Evolutionary conservation across 2,888 invertebrate genomes (phyloP), one percentile per base, ranked within the genome.

Genomic region (Yponomeuta cagnagella): DNA sequence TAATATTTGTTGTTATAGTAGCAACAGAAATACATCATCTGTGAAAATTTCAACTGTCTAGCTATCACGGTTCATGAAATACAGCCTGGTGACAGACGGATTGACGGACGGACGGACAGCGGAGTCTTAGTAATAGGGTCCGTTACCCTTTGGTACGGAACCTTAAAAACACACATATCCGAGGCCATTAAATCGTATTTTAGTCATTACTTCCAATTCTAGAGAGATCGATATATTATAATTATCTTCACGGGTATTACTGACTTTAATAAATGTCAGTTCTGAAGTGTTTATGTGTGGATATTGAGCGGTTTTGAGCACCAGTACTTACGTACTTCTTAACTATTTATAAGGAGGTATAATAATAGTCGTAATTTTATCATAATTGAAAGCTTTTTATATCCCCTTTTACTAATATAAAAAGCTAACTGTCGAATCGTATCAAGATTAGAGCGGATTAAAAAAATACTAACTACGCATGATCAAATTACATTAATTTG

Each of bases 161-260:
- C 23, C 23, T 23, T 23, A 23, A 64, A 64, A 64, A 23, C 30
- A 64, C 10, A n/a, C 64, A 23, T n/a, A 10, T 64, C 2, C 31
- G 64, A 8, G 31, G 64, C 64, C 10, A 64, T 30, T 64, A 64
- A 64, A 64, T 30, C n/a, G 64, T 64, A 23, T 23, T 64, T 2
- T 23, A 64, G 64, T 64, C 64, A 31, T 30, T 30, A 64, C 31
- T 64, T 30, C 31, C 64, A 64, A 64, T 64, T 64, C 64, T 30
- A 30, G 31, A 23, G 30, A 64, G 4, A 64, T 23, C 64, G 64
- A 64, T 64, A 64, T 8, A n/a, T 15, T 15, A 15, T 64, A 64
- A 30, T 64, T 64, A 31, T 64, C 64, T 64, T 10, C 10, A 30
- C 64, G 23, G 31, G 31, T 30, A 30, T 64, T 64, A 31, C 10